Base-by-base conservation (phyloP, 2,797 vertebrate genomes). In the Epinephelus awoara region DNA sequence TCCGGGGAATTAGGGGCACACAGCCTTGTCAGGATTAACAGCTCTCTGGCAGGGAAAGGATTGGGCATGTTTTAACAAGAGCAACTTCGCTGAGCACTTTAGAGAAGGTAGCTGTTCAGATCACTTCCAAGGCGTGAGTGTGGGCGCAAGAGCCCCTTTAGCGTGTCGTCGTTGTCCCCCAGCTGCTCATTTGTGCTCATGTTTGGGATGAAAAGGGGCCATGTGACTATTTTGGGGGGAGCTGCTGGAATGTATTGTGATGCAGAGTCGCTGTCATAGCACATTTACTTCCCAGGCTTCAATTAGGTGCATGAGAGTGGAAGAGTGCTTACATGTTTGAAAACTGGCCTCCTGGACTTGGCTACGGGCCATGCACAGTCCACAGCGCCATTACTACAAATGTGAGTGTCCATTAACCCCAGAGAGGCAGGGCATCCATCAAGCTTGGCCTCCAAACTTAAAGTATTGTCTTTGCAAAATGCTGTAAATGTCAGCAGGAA, bases 31-130 rank as follows among this genome's bases (percentile, higher is more conserved):
- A 29, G 82, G 91, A 90, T 91, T 85, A 89, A 68, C 77, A 50
- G 62, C 79, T 85, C 82, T 72, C 73, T 76, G 83, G 80, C 80
- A 91, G 75, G 70, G 65, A 85, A 79, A 75, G 71, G 72, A 79
- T 73, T 44, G 85, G 85, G 86, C 87, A 78, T 84, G 91, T 92
- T 92, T 87, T 85, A 89, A 90, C 90, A 85, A 72, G 85, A 87
- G 71, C 75, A 75, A 82, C 85, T 81, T 56, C 5, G 40, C 83
- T 38, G 54, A 84, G 83, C 6, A 6, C 75, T 85, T 77, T 62
- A 62, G 51, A 79, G 67, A 71, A 80, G 27, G 51, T 71, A 29
- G 77, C 78, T 66, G 75, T 72, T 83, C 74, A 71, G 69, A 85
- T 86, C 80, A 66, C 77, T 88, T 88, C 72, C 79, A 82, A 80